Evolutionary conservation across 2,888 invertebrate species (phyloP), one percentile per base, ranked within the genome.

Genomic region (Proisotoma minuta): DNA sequence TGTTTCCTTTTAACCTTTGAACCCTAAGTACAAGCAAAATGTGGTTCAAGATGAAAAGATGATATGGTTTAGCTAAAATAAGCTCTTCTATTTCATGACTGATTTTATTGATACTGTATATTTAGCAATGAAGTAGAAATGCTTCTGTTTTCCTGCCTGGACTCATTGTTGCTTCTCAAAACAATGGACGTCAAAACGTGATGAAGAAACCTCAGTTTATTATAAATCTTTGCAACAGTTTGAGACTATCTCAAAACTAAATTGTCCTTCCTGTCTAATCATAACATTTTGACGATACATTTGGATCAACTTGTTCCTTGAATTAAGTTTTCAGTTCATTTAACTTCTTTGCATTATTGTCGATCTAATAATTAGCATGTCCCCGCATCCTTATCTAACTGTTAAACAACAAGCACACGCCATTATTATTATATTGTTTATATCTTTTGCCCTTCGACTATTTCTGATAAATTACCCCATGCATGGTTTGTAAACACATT

Each of bases 331-430:
- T 43, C 43, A 43, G 43, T 43, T 43, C 43, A 43, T 43, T 43
- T 43, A 43, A 43, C 43, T 43, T 43, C 43, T 43, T 43, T n/a
- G 5, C 43, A 43, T 43, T n/a, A n/a, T n/a, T 43, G 43, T 43
- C 43, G 43, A 43, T 12, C 43, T 43, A 43, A 18, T 43, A 43
- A 43, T 43, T 43, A 43, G 43, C 43, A 43, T 43, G 15, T 43
- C 20, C 20, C 20, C 43, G 15, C 20, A 12, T 43, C 43, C 20
- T 34, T 43, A 43, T 43, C 43, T 43, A 15, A 12, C 20, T 43
- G 43, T 20, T 43, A 4, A 18, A 43, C 18, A 43, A 43, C 43
- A 43, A n/a, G 20, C 18, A 5, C 43, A 43, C 20, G 43, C 43
- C 43, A 43, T 43, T 20, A n/a, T 15, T 34, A 34, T 43, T 43